Evolutionary conservation across 2,113 vertebrate genomes (phyloP).

Genomic region (Spilogale gracilis): DNA sequence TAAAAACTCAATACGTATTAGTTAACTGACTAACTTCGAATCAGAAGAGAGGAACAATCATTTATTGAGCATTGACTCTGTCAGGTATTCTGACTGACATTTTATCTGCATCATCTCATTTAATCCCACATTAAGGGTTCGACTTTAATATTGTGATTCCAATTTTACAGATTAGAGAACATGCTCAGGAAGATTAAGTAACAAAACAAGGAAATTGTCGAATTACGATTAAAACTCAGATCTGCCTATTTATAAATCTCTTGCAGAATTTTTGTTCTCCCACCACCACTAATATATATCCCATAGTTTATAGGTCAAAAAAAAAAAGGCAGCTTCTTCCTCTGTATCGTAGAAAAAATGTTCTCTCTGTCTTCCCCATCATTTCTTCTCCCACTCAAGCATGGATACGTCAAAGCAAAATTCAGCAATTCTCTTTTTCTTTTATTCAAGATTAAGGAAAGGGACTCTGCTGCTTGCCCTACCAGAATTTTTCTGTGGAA

Average conservation of each 20-base stretch:
- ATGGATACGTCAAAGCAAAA: neutral
- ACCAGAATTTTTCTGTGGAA: neutral
- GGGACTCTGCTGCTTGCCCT: neutral
- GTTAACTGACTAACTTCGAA: neutral
- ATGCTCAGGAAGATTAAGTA: neutral
- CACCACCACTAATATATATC: neutral
- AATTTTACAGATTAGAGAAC: neutral
- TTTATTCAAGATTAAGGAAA: constrained; percentile 29
- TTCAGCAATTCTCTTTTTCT: neutral
- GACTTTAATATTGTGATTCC: neutral
- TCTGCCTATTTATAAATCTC: neutral
- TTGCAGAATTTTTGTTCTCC: neutral
- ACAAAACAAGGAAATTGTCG: neutral
- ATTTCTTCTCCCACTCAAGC: neutral
- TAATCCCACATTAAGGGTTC: neutral
- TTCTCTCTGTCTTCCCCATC: neutral
- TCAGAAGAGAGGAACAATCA: neutral
- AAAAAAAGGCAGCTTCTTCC: neutral
- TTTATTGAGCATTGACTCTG: neutral
- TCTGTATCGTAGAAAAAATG: neutral
- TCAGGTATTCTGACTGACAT: neutral
- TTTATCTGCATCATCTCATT: constrained; percentile 14
- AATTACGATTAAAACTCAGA: neutral
- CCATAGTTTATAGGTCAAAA: neutral
- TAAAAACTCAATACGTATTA: neutral